A percentile compares a stretch with the other conserved stretches of the same genome.
Conservation (phyloP, 2,888 invertebrate species). For the Pantelozetes paolii region DNA sequence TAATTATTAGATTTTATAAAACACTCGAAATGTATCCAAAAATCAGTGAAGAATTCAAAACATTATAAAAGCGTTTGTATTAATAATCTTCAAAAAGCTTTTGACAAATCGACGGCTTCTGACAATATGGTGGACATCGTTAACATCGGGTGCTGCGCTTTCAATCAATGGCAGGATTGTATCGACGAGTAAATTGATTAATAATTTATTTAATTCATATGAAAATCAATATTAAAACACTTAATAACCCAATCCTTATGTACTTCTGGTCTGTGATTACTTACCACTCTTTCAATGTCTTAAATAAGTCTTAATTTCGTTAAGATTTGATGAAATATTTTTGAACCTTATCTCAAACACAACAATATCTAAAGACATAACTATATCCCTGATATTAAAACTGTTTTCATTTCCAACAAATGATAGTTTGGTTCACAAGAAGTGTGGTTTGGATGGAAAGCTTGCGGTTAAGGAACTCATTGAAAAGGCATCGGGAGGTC, state of each 20-base stretch:
- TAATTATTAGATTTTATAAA: slow-evolving; percentile 2
- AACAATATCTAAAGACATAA: no score
- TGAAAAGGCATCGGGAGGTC: slow-evolving; percentile 30
- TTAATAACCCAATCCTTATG: no score
- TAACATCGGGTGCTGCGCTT: slow-evolving; percentile 27
- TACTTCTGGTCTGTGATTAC: no score
- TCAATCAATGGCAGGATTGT: slow-evolving; percentile 22
- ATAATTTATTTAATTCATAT: not conserved
- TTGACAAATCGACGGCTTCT: not conserved
- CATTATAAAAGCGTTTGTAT: slow-evolving; percentile 20
- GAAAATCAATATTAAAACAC: no score
- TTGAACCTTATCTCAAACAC: no score
- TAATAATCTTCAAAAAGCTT: slow-evolving; percentile 18
- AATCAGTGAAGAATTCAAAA: not conserved
- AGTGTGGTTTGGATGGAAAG: slow-evolving; percentile 2
- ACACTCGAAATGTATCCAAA: slow-evolving; percentile 9
- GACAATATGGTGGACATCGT: not conserved
- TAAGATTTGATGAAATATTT: no score
- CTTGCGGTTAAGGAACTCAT: not conserved
- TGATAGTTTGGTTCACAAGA: not conserved
- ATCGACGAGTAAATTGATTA: not conserved
- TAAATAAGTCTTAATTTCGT: no score
- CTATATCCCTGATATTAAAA: no score
- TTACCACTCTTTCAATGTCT: no score
- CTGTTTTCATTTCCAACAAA: no score